Evolutionary conservation across 1,140 invertebrate genomes (phyloP).

Genomic region (Streblospio benedicti): DNA sequence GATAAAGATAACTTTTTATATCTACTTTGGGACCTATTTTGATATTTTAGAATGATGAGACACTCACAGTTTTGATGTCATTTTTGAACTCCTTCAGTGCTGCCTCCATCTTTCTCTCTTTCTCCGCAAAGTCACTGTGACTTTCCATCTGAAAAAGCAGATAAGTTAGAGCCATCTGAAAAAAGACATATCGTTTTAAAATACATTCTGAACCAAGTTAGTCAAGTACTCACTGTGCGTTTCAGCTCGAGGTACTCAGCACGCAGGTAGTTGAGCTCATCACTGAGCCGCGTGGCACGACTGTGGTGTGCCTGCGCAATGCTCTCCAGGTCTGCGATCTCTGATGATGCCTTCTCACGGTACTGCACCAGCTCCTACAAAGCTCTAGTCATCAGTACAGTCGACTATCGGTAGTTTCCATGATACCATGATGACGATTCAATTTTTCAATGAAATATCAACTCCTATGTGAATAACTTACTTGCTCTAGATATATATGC

Average conservation of each 20-base stretch:
- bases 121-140: not conserved
- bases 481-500: too few relatives aligned
- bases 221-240: conserved; percentile 24
- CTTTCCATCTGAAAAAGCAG: not conserved
- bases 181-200: not conserved
- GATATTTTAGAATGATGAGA: too few relatives aligned
- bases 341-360: conserved; percentile 26
- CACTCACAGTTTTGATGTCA: conserved; percentile 4
- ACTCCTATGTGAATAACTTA: too few relatives aligned
- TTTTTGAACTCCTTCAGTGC: not conserved
- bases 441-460: too few relatives aligned
- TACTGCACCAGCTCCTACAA: conserved; percentile 32
- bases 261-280: conserved; percentile 28
- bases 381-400: not conserved
- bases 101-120: not conserved
- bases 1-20: too few relatives aligned
- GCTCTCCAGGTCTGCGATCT: conserved; percentile 33
- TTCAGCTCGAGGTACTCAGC: conserved; percentile 22
- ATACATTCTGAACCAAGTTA: not conserved
- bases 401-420: too few relatives aligned
- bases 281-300: conserved; percentile 32
- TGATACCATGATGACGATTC: too few relatives aligned
- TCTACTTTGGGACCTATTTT: too few relatives aligned
- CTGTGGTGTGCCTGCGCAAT: conserved; percentile 38
- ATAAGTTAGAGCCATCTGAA: not conserved